Evolutionary conservation across 92 coral and sea anemone species (phyloP).

Genomic region (Porites evermanni): DNA sequence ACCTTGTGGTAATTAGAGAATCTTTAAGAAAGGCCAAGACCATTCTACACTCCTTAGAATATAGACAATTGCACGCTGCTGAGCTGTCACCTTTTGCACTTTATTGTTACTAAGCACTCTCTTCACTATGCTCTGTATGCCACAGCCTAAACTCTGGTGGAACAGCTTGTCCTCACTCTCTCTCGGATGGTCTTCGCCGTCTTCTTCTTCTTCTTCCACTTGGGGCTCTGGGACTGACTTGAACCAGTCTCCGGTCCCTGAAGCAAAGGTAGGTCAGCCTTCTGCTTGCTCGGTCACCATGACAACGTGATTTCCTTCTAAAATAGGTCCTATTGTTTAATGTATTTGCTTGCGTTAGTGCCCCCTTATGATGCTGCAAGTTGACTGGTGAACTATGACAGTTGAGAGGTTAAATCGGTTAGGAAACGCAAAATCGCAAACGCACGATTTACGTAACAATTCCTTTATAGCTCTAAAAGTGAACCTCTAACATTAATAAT

Average conservation of each 20-base stretch:
- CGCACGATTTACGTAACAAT: too few species aligned
- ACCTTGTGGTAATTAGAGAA: too few species aligned
- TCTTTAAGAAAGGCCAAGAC: not conserved
- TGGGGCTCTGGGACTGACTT: constrained; percentile 86
- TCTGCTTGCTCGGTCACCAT: constrained; percentile 64
- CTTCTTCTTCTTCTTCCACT: constrained; percentile 79
- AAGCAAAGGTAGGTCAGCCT: constrained; percentile 86
- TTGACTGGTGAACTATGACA: constrained; percentile 13
- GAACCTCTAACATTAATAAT: too few species aligned
- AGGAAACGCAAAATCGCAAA: too few species aligned
- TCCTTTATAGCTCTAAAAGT: too few species aligned
- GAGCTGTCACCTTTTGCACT: constrained; percentile 14
- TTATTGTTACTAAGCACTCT: constrained; percentile 65
- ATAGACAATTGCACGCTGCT: not conserved
- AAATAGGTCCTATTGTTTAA: too few species aligned
- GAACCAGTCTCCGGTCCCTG: constrained; percentile 80
- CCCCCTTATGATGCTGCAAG: too few species aligned
- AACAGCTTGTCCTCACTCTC: constrained; percentile 85
- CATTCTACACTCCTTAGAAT: not conserved
- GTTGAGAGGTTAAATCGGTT: not conserved
- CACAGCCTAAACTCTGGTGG: constrained; percentile 88
- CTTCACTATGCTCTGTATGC: constrained; percentile 49
- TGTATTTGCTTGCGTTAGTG: too few species aligned
- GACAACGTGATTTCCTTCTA: not conserved
- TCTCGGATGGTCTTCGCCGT: constrained; percentile 90